Conservation (phyloP, 1,140 invertebrate genomes). For the Holotrichia oblita region DNA sequence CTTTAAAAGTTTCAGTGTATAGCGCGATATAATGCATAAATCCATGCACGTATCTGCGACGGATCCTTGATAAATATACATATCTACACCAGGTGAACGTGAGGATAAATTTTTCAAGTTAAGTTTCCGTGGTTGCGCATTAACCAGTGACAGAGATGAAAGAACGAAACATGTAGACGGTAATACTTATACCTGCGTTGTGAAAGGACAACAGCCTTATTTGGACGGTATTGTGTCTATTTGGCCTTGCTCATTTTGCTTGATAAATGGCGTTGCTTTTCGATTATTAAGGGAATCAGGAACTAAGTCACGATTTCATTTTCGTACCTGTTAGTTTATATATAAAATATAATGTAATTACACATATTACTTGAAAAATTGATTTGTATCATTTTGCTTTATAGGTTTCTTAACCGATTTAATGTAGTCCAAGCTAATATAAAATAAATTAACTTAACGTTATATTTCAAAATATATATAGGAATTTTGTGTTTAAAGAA, state of each 20-base stretch:
- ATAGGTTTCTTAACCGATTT: too few relatives aligned
- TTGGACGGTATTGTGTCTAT: slow-evolving; percentile 51
- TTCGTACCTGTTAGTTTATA: background rate
- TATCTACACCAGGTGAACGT: slow-evolving; percentile 47
- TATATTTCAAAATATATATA: too few relatives aligned
- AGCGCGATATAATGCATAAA: background rate
- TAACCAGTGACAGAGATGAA: slow-evolving; percentile 13
- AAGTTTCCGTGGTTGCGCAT: slow-evolving; percentile 54
- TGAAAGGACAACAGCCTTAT: slow-evolving; percentile 57
- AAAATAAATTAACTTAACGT: too few relatives aligned
- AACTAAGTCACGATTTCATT: slow-evolving; percentile 46
- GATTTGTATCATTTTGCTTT: too few relatives aligned
- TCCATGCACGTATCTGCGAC: slow-evolving; percentile 40
- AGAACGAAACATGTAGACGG: background rate
- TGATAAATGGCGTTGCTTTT: slow-evolving; percentile 48
- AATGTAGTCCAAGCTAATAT: too few relatives aligned
- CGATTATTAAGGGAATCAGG: slow-evolving; percentile 40
- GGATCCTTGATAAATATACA: slow-evolving; percentile 50
- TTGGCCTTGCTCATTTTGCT: slow-evolving; percentile 53
- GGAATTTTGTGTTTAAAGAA: too few relatives aligned
- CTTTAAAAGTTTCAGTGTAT: background rate
- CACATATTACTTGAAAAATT: too few relatives aligned
- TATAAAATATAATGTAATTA: too few relatives aligned
- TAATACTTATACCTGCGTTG: slow-evolving; percentile 37
- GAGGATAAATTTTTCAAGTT: slow-evolving; percentile 46